Percentiles rank a stretch among this genome's conserved stretches.
Evolutionary conservation across 1,140 invertebrate species (phyloP).

Genomic region (Teleopsis dalmanni): DNA sequence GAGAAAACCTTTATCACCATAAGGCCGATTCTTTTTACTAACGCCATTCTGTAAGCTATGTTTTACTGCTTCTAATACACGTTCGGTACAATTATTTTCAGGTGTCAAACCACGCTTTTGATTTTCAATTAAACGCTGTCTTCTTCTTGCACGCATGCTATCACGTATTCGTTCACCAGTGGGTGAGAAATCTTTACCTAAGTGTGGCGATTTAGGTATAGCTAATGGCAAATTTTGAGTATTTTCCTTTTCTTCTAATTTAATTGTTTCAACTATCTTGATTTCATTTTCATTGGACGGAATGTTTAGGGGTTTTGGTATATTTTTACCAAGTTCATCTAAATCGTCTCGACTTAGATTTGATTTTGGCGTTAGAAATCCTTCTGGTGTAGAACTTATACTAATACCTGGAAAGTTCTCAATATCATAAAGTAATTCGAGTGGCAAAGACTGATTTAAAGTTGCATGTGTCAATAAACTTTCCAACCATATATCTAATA

Average conservation of each 20-base stretch:
- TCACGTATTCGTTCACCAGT: constrained; percentile 38
- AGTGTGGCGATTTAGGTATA: constrained; percentile 42
- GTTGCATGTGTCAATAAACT: constrained; percentile 64
- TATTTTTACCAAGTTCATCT: constrained; percentile 11
- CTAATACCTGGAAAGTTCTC: constrained; percentile 55
- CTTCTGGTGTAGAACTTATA: constrained; percentile 33
- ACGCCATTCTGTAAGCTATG: constrained; percentile 19
- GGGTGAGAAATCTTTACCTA: constrained; percentile 42
- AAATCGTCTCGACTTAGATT: constrained; percentile 34
- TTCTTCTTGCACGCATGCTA: constrained; percentile 36
- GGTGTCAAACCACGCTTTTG: constrained; percentile 21
- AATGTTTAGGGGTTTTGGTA: neutral
- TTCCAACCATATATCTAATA: constrained; percentile 77
- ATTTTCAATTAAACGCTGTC: constrained; percentile 28
- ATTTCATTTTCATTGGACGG: constrained; percentile 4
- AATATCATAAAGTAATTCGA: constrained; percentile 63
- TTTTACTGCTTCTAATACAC: constrained; percentile 26
- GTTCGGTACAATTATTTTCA: constrained; percentile 31
- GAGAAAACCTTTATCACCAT: constrained; percentile 38
- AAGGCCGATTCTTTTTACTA: constrained; percentile 27
- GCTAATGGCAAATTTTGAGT: constrained; percentile 24
- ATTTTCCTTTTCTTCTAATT: constrained; percentile 21
- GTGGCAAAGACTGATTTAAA: constrained; percentile 54
- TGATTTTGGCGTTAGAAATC: constrained; percentile 33
- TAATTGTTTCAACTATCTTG: neutral